Evolutionary conservation across 2,888 invertebrate genomes (phyloP).

Genomic region (Hydroisotoma schaefferi): DNA sequence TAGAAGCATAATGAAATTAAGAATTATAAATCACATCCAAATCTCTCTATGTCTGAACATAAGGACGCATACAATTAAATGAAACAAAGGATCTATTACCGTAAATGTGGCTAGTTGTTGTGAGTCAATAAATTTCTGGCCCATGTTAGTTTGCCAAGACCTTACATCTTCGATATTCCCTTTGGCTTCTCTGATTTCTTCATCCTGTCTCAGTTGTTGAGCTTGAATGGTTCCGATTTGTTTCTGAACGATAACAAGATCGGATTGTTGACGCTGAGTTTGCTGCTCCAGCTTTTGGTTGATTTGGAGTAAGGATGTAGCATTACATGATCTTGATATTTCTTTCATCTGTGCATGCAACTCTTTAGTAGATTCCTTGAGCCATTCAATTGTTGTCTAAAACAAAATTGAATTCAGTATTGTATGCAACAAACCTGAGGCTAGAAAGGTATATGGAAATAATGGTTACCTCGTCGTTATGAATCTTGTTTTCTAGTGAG

Average conservation of each 20-base stretch:
- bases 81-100: constrained; percentile 2
- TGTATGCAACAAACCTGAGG: background rate
- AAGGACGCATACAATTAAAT: background rate
- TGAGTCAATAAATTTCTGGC: constrained; percentile 30
- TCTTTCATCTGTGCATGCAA: constrained; percentile 35
- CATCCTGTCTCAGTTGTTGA: constrained; percentile 28
- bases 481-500: constrained; percentile 32
- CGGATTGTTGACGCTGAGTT: constrained; percentile 21
- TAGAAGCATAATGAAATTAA: background rate
- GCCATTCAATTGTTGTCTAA: constrained; percentile 40
- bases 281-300: constrained; percentile 31
- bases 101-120: background rate
- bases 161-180: constrained; percentile 39
- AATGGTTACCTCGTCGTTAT: constrained; percentile 38
- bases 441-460: background rate
- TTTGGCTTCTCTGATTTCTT: constrained; percentile 35
- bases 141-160: constrained; percentile 45
- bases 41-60: background rate
- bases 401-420: background rate
- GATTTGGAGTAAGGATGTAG: constrained; percentile 35
- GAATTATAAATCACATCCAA: too few species aligned
- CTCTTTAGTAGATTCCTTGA: constrained; percentile 35
- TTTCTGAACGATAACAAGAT: constrained; percentile 29
- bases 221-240: constrained; percentile 32
- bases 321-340: constrained; percentile 38